A percentile compares a stretch with the other conserved stretches of the same genome.
These are phyloP conservation scores for Okamejei kenojei DNA, from an alignment of 2,797 vertebrate species.

Conservation along the genomic window DNA sequence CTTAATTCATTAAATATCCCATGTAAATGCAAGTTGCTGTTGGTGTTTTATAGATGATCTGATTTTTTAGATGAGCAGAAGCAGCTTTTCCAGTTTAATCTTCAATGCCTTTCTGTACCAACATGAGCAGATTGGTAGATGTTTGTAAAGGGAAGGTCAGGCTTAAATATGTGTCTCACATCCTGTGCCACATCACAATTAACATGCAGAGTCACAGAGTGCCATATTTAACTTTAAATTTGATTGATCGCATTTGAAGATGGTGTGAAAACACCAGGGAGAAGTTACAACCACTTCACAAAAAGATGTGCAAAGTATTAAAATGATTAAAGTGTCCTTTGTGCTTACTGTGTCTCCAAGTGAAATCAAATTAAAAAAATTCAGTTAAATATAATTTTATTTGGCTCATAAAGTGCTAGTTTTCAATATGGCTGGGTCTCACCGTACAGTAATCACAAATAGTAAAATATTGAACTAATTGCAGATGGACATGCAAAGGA, in stretches of 20 bases:
- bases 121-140: background rate
- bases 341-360: background rate
- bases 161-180: background rate
- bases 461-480: background rate
- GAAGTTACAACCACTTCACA: background rate
- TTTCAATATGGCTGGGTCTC: background rate
- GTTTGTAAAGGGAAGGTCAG: background rate
- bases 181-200: background rate
- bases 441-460: background rate
- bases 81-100: background rate
- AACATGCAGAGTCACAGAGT: background rate
- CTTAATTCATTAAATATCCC: background rate
- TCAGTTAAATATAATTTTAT: background rate
- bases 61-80: background rate
- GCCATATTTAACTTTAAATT: background rate
- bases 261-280: background rate
- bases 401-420: background rate
- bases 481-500: background rate
- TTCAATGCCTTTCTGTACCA: background rate
- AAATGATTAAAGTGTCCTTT: background rate
- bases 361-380: background rate
- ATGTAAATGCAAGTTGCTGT: background rate
- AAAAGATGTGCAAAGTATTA: background rate
- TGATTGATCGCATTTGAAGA: background rate
- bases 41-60: background rate